These are phyloP conservation scores for Coptodon rendalli DNA, from an alignment of 2,113 vertebrate species.

Conservation along the genomic window DNA sequence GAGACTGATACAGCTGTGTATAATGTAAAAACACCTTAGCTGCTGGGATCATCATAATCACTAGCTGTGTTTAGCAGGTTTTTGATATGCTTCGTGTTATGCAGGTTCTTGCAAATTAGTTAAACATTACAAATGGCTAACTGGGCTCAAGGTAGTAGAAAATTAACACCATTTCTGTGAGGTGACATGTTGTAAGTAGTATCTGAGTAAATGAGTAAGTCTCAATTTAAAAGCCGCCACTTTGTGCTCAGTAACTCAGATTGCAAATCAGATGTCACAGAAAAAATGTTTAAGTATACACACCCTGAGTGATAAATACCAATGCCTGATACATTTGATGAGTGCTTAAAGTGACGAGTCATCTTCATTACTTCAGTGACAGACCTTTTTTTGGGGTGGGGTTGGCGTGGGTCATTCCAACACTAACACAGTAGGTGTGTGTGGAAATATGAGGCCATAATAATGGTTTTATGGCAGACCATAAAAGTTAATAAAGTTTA, in stretches of 20 bases:
- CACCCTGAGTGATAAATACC: not conserved
- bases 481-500: no score
- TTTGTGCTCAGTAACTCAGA: not conserved
- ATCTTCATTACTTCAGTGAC: not conserved
- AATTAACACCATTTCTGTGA: not conserved
- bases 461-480: no score
- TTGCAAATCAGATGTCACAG: not conserved
- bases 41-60: not conserved
- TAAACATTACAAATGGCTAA: not conserved
- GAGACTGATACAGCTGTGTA: not conserved
- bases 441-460: no score
- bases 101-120: not conserved
- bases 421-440: no score
- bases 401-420: not conserved
- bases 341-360: not conserved
- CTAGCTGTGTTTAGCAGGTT: not conserved
- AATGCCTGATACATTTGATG: not conserved
- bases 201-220: not conserved
- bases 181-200: not conserved
- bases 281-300: not conserved
- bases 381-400: not conserved
- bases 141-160: not conserved
- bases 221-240: not conserved
- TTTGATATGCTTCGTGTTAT: not conserved
- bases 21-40: not conserved